phyloP scores from a whole-genome alignment of 2,888 invertebrate genomes.

The Pseudococcus longispinus region DNA sequence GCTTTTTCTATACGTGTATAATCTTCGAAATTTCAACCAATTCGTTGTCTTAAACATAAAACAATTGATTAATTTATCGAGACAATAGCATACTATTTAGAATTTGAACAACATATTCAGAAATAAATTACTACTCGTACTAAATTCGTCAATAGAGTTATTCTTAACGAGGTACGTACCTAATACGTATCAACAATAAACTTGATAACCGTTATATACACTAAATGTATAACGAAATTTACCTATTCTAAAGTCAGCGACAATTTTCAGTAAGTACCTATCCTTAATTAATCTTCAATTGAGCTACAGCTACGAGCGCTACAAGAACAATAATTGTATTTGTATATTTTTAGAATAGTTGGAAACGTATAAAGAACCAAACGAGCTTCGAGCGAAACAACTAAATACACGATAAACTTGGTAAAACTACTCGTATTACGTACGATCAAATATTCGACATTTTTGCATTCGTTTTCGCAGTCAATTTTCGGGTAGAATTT shows the following conservation, averaged over 20 bases:
- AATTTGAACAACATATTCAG: too few relatives aligned
- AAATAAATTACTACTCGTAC: too few relatives aligned
- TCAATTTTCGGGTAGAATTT: not conserved
- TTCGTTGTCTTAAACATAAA: too few relatives aligned
- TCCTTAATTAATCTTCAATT: not conserved
- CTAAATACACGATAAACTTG: not conserved
- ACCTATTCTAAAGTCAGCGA: not conserved
- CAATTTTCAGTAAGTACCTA: not conserved
- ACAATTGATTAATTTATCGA: too few relatives aligned
- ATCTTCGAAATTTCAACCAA: too few relatives aligned
- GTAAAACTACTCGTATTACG: not conserved
- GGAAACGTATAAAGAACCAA: not conserved
- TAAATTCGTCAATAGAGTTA: too few relatives aligned
- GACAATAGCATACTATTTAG: too few relatives aligned
- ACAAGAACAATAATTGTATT: not conserved
- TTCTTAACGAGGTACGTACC: too few relatives aligned
- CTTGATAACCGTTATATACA: not conserved
- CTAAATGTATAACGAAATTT: not conserved
- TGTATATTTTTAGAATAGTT: not conserved
- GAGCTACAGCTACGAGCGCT: not conserved
- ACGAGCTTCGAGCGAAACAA: not conserved
- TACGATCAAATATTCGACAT: not conserved
- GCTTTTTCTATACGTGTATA: too few relatives aligned
- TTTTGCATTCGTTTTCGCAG: not conserved
- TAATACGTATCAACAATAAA: too few relatives aligned